Evolutionary conservation across 2,888 invertebrate species (phyloP), one percentile per base, ranked within the genome.

Genomic region (Aphodius sticticus): DNA sequence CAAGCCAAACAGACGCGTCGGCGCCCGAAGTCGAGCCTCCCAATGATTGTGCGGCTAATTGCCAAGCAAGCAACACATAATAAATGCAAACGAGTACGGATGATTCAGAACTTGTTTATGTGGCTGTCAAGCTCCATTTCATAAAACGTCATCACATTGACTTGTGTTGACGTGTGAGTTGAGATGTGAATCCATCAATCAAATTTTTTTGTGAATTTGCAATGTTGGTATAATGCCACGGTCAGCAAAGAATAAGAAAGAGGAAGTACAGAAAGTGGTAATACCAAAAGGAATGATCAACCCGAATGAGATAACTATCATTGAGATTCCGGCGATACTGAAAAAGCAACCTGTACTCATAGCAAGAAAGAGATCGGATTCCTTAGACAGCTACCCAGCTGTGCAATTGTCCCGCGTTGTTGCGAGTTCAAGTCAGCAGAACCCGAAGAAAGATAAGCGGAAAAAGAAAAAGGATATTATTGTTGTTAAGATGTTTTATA

Each of bases 221-320:
- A 69, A 69, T n/a, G 70, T 71, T 71, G 12, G 71, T 16, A 71
- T 7, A 16, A 35, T 71, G 35, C 71, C 16, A 35, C 35, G 35
- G 12, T 26, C 16, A 35, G 35, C 35, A 35, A 79, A 36, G 15
- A 80, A 79, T 70, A 81, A 81, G 69, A 79, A 81, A 76, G 78
- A 79, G n/a, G 77, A 71, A 26, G 15, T n/a, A 26, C 86, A 87
- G 81, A 86, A 86, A 81, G 83, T 87, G 74, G 84, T 87, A 7
- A 85, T 87, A 38, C 87, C 87, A 12, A 85, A 84, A 83, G 88
- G 87, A 12, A 84, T 86, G 80, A 85, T 88, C 16, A 85, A 88
- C 80, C 85, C 86, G 12, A 81, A 84, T 14, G 86, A 87, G 78
- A 86, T 86, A 2, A 87, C 87, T 6, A 83, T 88, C 69, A 86